These are phyloP conservation scores for Drosophila leontia DNA, from an alignment of 1,140 invertebrate species.

Conservation along the genomic window DNA sequence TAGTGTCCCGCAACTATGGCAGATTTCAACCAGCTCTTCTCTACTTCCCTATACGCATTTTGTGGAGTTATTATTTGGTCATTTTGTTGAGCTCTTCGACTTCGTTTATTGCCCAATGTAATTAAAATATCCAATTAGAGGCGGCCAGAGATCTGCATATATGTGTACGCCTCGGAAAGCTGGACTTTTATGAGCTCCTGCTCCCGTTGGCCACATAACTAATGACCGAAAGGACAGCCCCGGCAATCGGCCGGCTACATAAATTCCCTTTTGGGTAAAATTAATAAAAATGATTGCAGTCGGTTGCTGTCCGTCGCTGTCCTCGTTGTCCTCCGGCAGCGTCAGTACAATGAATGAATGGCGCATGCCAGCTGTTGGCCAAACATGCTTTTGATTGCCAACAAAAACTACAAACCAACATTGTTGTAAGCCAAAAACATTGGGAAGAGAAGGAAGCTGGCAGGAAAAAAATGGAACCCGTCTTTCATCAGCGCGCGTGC, in stretches of 20 bases:
- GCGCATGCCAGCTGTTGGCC: slow-evolving; percentile 81
- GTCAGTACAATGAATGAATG: slow-evolving; percentile 73
- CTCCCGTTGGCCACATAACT: slow-evolving; percentile 61
- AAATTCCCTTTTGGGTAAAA: slow-evolving; percentile 79
- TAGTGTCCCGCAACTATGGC: background rate
- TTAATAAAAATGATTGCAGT: slow-evolving; percentile 83
- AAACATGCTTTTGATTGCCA: slow-evolving; percentile 82
- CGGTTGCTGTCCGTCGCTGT: slow-evolving; percentile 36
- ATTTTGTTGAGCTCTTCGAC: slow-evolving; percentile 48
- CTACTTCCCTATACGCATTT: slow-evolving; percentile 42
- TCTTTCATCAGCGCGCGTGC: slow-evolving; percentile 77
- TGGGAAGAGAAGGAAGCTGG: slow-evolving; percentile 18
- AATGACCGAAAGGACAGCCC: slow-evolving; percentile 58
- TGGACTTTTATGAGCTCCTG: slow-evolving; percentile 62
- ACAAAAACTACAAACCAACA: slow-evolving; percentile 42
- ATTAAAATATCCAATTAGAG: slow-evolving; percentile 81
- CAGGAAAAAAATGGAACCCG: slow-evolving; percentile 33
- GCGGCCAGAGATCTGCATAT: slow-evolving; percentile 42
- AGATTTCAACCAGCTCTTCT: background rate
- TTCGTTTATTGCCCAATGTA: slow-evolving; percentile 62
- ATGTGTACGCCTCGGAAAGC: slow-evolving; percentile 16
- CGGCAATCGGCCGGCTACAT: slow-evolving; percentile 53
- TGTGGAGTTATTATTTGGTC: slow-evolving; percentile 68
- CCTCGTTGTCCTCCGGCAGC: slow-evolving; percentile 43
- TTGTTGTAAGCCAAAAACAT: slow-evolving; percentile 42